Evolutionary conservation across 2,797 vertebrate species (phyloP), one percentile per base, ranked within the genome.

Genomic region (Ctenosaura bakeri): DNA sequence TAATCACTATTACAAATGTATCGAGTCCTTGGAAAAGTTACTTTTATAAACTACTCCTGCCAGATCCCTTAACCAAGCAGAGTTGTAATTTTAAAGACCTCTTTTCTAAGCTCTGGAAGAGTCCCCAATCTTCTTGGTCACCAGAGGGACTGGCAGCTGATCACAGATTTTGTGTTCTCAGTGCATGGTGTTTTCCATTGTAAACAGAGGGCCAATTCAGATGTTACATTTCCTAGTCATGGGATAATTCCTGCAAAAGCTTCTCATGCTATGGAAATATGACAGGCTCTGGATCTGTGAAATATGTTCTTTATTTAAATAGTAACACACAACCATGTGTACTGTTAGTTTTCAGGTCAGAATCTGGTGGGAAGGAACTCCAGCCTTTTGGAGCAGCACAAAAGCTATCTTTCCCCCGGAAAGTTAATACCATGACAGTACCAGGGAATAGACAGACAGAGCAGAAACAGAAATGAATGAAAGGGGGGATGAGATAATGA

Each of bases 381-480:
- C 88, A 84, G 16, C 18, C n/a, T 52, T 50, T 77, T 10, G n/a
- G 18, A 38, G 22, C 2, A 42, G 16, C n/a, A 54, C 38, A 22
- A 18, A 26, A 79, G 52, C 89, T 89, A 88, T 32, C 35, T 94
- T 78, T 91, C 22, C 62, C 83, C 32, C 32, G 85, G 54, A 93
- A 88, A 74, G 91, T 46, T 83, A 74, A 14, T 62, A 35, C 22
- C 76, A 90, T 54, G 26, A 54, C 82, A 62, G 56, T 90, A 59
- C 50, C n/a, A 87, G 92, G 50, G 0, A 0, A 91, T 69, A 87
- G 24, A 64, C 0, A 91, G 80, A 85, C 9, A 1, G 0, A 0
- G 29, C 3, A 91, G 18, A 73, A 26, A 62, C 80, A 92, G 91
- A 4, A 32, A 69, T 10, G 66, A 92, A 78, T 35, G 46, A 79